phyloP scores from a whole-genome alignment of 2,113 vertebrate genomes.

The Carassius carassius region DNA sequence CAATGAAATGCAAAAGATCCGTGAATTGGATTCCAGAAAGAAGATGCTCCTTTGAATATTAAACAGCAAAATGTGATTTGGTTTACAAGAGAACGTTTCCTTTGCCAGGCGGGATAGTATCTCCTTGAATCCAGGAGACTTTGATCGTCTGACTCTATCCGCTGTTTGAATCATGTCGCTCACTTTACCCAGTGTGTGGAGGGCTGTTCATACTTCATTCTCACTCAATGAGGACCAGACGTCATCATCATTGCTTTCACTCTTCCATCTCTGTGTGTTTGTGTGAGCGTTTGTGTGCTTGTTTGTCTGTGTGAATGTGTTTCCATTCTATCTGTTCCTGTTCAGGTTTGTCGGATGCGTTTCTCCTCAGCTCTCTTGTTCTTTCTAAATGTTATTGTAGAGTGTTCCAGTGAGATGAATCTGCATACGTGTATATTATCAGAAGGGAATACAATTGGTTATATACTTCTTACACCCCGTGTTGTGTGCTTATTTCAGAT shows the following conservation, averaged over 20 bases:
- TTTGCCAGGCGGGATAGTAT: slow-evolving; percentile 43
- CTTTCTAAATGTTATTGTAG: slow-evolving; percentile 89
- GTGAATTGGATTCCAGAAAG: slow-evolving; percentile 60
- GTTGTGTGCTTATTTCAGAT: slow-evolving; percentile 64
- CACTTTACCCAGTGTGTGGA: slow-evolving; percentile 46
- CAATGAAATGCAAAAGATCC: slow-evolving; percentile 57
- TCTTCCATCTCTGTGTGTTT: slow-evolving; percentile 1
- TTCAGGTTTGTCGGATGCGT: neutral
- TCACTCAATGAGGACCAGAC: neutral
- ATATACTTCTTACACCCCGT: slow-evolving; percentile 82
- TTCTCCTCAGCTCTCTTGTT: slow-evolving; percentile 80
- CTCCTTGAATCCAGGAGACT: slow-evolving; percentile 50
- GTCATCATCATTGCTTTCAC: neutral
- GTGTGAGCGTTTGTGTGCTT: neutral
- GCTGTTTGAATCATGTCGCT: slow-evolving; percentile 42
- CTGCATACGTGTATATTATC: slow-evolving; percentile 87
- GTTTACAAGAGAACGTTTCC: slow-evolving; percentile 59
- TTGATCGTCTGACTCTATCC: slow-evolving; percentile 35
- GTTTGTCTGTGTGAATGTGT: neutral
- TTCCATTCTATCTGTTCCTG: slow-evolving; percentile 1
- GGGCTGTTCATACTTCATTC: neutral
- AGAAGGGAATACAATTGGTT: slow-evolving; percentile 88
- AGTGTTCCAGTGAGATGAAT: slow-evolving; percentile 86
- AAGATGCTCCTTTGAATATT: slow-evolving; percentile 54
- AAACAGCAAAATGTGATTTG: slow-evolving; percentile 69